Evolutionary conservation across 1,140 invertebrate species (phyloP).

Genomic region (Drosophila orosa): DNA sequence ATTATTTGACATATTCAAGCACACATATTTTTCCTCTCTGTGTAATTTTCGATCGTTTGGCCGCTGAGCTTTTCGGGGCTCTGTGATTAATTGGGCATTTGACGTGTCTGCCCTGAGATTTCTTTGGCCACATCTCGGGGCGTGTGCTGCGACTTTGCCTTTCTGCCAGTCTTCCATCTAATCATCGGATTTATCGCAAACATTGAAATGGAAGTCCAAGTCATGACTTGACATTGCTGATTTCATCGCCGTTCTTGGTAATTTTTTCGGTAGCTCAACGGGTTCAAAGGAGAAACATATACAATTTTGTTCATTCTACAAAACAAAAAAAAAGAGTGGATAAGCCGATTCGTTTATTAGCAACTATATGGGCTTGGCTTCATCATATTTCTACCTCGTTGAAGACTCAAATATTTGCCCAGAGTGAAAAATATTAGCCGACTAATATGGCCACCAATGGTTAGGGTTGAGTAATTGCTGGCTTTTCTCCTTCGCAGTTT

Average conservation of each 20-base stretch:
- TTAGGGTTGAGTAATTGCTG: conserved; percentile 17
- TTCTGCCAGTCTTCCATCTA: conserved; percentile 50
- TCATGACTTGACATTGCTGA: conserved; percentile 56
- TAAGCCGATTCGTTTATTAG: conserved; percentile 38
- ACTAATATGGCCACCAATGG: conserved; percentile 25
- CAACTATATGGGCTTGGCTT: conserved; percentile 18
- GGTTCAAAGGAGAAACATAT: conserved; percentile 25
- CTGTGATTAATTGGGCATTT: conserved; percentile 75
- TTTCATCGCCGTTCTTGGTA: conserved; percentile 18
- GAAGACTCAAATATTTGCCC: conserved; percentile 52
- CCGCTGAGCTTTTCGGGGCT: conserved; percentile 22
- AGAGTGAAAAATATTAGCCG: conserved; percentile 59
- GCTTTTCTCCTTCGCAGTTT: conserved; percentile 17
- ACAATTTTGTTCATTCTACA: conserved; percentile 42
- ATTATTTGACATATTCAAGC: not conserved
- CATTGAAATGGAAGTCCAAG: conserved; percentile 74
- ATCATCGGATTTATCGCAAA: conserved; percentile 76
- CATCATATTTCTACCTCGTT: conserved; percentile 35
- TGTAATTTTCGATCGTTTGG: not conserved
- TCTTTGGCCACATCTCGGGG: conserved; percentile 55
- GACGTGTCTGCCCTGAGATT: conserved; percentile 66
- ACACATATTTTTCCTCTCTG: not conserved
- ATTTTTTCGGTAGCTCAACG: conserved; percentile 54
- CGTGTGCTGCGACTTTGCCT: conserved; percentile 62
- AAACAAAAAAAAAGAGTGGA: conserved; percentile 11